Conservation (phyloP, 2,888 invertebrate species). For the Liodrosophila aerea region DNA sequence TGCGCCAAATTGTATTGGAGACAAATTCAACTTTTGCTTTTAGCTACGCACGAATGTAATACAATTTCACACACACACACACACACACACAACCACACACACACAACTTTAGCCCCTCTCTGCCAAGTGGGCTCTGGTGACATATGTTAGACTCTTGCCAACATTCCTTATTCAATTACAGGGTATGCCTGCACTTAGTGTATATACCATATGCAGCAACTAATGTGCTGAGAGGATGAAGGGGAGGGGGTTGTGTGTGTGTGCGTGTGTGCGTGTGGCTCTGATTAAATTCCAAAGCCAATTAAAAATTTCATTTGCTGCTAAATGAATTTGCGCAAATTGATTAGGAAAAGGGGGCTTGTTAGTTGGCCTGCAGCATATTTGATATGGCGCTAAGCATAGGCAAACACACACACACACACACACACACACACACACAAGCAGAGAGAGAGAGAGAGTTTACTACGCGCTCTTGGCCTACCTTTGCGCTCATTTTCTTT, state of each 20-base stretch:
- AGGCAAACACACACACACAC: conserved; percentile 9
- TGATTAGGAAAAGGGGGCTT: background rate
- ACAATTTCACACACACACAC: conserved; percentile 11
- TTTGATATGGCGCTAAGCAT: conserved; percentile 40
- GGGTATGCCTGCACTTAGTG: background rate
- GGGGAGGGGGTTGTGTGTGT: background rate
- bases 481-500: conserved; percentile 75
- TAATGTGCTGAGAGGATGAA: background rate
- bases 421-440: conserved; percentile 11
- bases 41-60: conserved; percentile 28
- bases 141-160: conserved; percentile 63
- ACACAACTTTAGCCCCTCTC: background rate
- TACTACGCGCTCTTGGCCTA: conserved; percentile 55
- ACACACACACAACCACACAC: background rate
- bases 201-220: conserved; percentile 35
- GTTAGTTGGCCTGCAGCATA: conserved; percentile 29
- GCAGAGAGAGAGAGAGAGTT: conserved; percentile 6
- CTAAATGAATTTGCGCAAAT: conserved; percentile 27
- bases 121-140: conserved; percentile 14
- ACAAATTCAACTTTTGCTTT: conserved; percentile 35
- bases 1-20: conserved; percentile 48
- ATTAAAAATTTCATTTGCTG: conserved; percentile 46
- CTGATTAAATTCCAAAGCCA: conserved; percentile 38
- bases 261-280: background rate
- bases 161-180: conserved; percentile 29